phyloP scores from a whole-genome alignment of 2,797 vertebrate genomes.

The Sebastes jordani region DNA sequence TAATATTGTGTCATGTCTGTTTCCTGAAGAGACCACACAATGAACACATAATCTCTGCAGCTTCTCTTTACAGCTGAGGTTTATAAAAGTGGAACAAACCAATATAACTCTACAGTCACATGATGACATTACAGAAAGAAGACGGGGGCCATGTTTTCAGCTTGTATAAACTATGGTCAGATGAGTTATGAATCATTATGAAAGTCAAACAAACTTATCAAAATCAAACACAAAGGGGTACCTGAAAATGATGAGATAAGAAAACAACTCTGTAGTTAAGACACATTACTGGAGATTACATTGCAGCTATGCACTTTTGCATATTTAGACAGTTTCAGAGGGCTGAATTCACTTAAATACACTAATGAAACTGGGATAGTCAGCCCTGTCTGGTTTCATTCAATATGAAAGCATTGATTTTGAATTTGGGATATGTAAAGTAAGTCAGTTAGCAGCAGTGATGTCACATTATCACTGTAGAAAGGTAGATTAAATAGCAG shows the following conservation, averaged over 20 bases:
- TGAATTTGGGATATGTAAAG: neutral
- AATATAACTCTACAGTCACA: conserved; percentile 14
- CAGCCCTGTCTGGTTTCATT: neutral
- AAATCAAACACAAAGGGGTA: neutral
- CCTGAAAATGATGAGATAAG: neutral
- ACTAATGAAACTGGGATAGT: neutral
- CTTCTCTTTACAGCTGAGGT: neutral
- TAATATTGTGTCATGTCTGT: neutral
- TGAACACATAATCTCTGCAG: neutral
- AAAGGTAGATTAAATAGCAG: neutral
- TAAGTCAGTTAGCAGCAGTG: neutral
- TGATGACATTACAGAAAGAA: conserved; percentile 6
- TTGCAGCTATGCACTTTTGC: neutral
- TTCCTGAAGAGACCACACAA: neutral
- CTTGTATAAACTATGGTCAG: neutral
- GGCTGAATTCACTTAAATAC: fast-evolving
- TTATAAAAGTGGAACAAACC: conserved; percentile 8
- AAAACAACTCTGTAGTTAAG: neutral
- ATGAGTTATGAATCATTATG: neutral
- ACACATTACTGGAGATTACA: neutral
- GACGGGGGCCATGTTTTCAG: fast-evolving
- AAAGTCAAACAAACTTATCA: neutral
- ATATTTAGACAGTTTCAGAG: neutral
- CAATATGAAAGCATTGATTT: neutral
- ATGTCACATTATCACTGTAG: neutral